phyloP scores from a whole-genome alignment of 1,140 invertebrate genomes.

The Drosophila bocqueti region DNA sequence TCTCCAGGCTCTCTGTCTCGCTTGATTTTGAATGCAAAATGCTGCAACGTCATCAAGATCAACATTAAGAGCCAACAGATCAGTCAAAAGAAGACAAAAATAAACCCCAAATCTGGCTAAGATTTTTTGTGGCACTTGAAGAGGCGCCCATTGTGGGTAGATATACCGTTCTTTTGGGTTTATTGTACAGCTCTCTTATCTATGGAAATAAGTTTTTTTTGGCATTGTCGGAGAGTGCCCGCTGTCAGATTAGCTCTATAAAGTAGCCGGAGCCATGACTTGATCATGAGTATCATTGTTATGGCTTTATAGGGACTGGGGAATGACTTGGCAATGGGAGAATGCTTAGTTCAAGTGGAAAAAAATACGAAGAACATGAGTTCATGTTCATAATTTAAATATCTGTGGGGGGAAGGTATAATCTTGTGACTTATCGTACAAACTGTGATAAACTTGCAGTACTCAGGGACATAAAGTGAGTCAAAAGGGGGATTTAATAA shows the following conservation, averaged over 20 bases:
- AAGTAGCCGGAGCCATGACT: slow-evolving; percentile 52
- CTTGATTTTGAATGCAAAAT: slow-evolving; percentile 38
- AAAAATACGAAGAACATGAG: not conserved
- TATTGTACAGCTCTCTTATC: slow-evolving; percentile 62
- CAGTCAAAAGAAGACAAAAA: slow-evolving; percentile 1
- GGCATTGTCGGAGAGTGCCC: slow-evolving; percentile 49
- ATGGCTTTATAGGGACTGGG: not conserved
- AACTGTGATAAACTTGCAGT: not conserved
- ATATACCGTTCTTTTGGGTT: slow-evolving; percentile 46
- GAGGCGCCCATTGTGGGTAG: slow-evolving; percentile 42
- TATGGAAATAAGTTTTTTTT: slow-evolving; percentile 49
- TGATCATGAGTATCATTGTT: slow-evolving; percentile 44
- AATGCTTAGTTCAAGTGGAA: slow-evolving; percentile 19
- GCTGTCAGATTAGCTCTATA: slow-evolving; percentile 58
- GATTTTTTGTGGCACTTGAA: slow-evolving; percentile 33
- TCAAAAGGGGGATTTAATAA: not conserved
- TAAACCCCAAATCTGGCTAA: slow-evolving; percentile 7
- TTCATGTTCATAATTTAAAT: slow-evolving; percentile 5
- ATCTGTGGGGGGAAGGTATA: slow-evolving; percentile 1
- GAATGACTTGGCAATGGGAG: slow-evolving; percentile 9
- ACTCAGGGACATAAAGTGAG: not conserved
- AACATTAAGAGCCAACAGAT: slow-evolving; percentile 33
- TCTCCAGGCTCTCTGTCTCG: slow-evolving; percentile 28
- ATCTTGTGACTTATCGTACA: not conserved
- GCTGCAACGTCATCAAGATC: slow-evolving; percentile 48